These are phyloP conservation scores for Catocala nupta DNA, from an alignment of 2,888 invertebrate species.

Conservation along the genomic window DNA sequence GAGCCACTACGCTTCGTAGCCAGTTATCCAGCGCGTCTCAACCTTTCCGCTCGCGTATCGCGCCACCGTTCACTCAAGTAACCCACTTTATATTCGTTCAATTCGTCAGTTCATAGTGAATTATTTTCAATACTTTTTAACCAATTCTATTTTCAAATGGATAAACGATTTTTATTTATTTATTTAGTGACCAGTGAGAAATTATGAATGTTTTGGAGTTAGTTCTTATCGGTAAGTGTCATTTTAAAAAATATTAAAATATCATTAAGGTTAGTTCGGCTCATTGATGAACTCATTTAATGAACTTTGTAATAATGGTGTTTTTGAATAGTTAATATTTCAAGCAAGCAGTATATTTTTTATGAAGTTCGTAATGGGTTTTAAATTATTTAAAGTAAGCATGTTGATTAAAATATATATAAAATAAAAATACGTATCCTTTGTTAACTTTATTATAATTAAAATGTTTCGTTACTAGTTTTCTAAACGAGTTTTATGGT, in stretches of 20 bases:
- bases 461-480: not conserved
- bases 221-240: constrained; percentile 56
- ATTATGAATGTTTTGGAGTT: constrained; percentile 61
- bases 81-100: constrained; percentile 63
- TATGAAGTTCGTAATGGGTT: not conserved
- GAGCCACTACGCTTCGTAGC: constrained; percentile 70
- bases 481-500: constrained; percentile 14
- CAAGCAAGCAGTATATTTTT: not conserved
- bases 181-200: constrained; percentile 53
- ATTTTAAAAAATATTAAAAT: constrained; percentile 29
- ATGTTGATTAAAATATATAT: no score
- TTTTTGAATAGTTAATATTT: not conserved
- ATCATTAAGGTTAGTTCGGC: constrained; percentile 13
- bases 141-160: constrained; percentile 55
- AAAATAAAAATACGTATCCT: no score
- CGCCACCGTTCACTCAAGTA: constrained; percentile 59
- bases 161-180: constrained; percentile 42
- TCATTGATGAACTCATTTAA: constrained; percentile 12
- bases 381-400: no score
- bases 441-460: no score
- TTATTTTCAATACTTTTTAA: constrained; percentile 33
- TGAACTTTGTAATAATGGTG: constrained; percentile 7
- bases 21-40: constrained; percentile 78
- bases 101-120: constrained; percentile 48
- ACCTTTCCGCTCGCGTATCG: constrained; percentile 75